These are phyloP conservation scores for Pristionchus pacificus DNA, from an alignment of 1,140 invertebrate genomes.

Conservation along the genomic window DNA sequence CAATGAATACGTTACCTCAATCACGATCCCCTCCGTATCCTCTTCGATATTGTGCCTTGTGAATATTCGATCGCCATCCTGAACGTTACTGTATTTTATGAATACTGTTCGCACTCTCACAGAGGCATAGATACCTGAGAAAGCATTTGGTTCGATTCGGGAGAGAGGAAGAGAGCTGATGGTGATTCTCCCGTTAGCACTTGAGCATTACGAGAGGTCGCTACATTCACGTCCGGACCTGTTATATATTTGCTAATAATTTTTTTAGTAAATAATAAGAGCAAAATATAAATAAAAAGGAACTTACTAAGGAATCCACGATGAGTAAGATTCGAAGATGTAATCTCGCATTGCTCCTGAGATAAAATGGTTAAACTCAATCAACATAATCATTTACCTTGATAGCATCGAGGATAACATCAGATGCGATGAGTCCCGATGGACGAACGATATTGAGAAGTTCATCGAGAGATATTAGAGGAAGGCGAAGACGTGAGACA, in stretches of 20 bases:
- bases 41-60: constrained; percentile 85
- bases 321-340: constrained; percentile 74
- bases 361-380: neutral
- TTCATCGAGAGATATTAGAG: constrained; percentile 79
- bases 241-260: no score
- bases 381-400: constrained; percentile 61
- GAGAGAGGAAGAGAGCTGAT: no score
- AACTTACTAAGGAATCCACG: constrained; percentile 67
- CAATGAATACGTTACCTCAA: constrained; percentile 81
- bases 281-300: no score
- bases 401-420: constrained; percentile 88
- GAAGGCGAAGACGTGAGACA: constrained; percentile 67
- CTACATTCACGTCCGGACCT: constrained; percentile 87
- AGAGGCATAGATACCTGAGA: no score
- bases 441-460: constrained; percentile 80
- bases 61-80: constrained; percentile 86
- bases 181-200: no score
- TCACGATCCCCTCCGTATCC: constrained; percentile 75
- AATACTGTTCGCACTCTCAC: no score
- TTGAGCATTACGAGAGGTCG: constrained; percentile 63
- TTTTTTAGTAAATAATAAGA: no score
- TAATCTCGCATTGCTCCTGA: constrained; percentile 67
- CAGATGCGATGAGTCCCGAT: constrained; percentile 76
- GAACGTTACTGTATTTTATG: no score
- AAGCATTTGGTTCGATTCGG: no score